phyloP scores from a whole-genome alignment of 1,140 invertebrate species.

The Bombus impatiens region DNA sequence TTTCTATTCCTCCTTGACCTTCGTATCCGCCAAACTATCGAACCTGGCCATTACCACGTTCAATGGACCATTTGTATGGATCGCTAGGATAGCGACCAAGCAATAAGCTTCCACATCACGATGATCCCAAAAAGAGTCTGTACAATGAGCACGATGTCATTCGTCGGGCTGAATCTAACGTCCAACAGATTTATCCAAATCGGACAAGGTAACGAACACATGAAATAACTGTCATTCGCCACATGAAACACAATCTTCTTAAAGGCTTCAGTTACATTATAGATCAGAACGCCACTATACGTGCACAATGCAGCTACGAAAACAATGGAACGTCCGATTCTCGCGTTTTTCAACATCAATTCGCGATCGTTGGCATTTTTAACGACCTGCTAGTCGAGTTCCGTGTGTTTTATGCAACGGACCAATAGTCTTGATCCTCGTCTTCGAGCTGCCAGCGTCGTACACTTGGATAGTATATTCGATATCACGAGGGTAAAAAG shows the following conservation, averaged over 20 bases:
- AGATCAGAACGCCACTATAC: slow-evolving; percentile 69
- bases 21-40: slow-evolving; percentile 25
- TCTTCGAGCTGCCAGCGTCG: slow-evolving; percentile 52
- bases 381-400: slow-evolving; percentile 36
- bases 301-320: slow-evolving; percentile 63
- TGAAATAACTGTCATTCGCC: slow-evolving; percentile 50
- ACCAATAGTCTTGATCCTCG: slow-evolving; percentile 68
- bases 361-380: slow-evolving; percentile 1
- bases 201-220: slow-evolving; percentile 43
- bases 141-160: slow-evolving; percentile 48
- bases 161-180: slow-evolving; percentile 38
- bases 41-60: slow-evolving; percentile 47
- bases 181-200: slow-evolving; percentile 43
- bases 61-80: slow-evolving; percentile 64
- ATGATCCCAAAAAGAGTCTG: slow-evolving; percentile 49
- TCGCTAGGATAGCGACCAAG: slow-evolving; percentile 50
- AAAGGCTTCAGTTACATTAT: slow-evolving; percentile 65
- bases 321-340: slow-evolving; percentile 50
- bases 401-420: slow-evolving; percentile 42
- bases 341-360: slow-evolving; percentile 49
- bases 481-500: background rate
- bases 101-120: slow-evolving; percentile 50
- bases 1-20: background rate
- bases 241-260: background rate
- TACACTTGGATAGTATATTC: slow-evolving; percentile 48